These are phyloP conservation scores for Psix sp. DNA, from an alignment of 1,140 invertebrate genomes.

Conservation along the genomic window DNA sequence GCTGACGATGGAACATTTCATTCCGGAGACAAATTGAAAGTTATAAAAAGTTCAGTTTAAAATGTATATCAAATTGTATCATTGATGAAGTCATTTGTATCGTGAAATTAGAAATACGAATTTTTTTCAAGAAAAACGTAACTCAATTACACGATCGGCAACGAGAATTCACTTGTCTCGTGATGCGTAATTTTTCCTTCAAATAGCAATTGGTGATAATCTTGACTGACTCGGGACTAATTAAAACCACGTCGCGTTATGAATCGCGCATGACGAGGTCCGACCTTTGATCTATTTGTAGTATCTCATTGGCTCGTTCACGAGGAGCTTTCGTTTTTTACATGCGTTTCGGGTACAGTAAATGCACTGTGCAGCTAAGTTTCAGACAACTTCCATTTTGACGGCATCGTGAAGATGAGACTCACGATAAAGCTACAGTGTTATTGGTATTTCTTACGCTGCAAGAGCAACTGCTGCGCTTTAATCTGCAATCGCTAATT, in stretches of 20 bases:
- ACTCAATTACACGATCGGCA: conserved; percentile 10
- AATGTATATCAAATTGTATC: too few species aligned
- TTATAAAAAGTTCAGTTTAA: too few species aligned
- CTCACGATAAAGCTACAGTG: conserved; percentile 36
- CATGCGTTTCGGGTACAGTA: conserved; percentile 28
- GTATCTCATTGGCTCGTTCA: conserved; percentile 41
- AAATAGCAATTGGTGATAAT: conserved; percentile 49
- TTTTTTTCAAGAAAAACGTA: not conserved
- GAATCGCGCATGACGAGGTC: conserved; percentile 46
- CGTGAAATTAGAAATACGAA: too few species aligned
- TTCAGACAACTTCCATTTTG: conserved; percentile 55
- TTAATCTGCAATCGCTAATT: conserved; percentile 17
- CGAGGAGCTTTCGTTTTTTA: conserved; percentile 37
- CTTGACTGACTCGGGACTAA: conserved; percentile 50
- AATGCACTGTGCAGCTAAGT: conserved; percentile 47
- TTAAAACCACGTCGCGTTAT: conserved; percentile 53
- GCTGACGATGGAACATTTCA: too few species aligned
- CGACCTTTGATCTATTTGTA: conserved; percentile 72
- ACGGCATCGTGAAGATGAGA: conserved; percentile 16
- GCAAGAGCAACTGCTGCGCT: conserved; percentile 18
- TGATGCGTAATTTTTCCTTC: conserved; percentile 13
- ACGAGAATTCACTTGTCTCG: conserved; percentile 21
- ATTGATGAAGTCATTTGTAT: too few species aligned
- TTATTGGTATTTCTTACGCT: conserved; percentile 29
- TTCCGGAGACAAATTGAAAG: too few species aligned